Base-by-base conservation (phyloP, 2,113 vertebrate genomes). In the Nymphicus hollandicus region DNA sequence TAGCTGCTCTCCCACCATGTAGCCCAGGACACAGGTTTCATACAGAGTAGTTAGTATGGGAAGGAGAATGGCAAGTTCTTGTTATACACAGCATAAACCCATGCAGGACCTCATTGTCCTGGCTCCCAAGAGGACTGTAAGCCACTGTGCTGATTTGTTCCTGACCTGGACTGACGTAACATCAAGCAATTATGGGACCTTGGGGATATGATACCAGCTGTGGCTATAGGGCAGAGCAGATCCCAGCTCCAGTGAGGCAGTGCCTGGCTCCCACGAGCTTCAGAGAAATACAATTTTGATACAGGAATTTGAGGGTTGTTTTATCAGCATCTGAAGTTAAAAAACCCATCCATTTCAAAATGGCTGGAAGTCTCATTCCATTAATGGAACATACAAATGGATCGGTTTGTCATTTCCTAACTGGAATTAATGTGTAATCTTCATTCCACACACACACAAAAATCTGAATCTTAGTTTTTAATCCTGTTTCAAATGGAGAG, bases 361-460 rank as follows among this genome's bases (percentile, higher is more conserved):
- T 22, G 43, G 68, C 76, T 86, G 83, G 70, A 90, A 91, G 68
- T 52, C 81, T 79, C 33, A 31, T 77, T 91, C 55, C 86, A 76
- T 64, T 68, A 55, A 72, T 71, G 92, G 49, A 91, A 86, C 77
- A 63, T 81, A 52, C 88, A 93, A 91, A 91, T 81, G 47, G 91
- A 91, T 88, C 86, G 86, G 92, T 88, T 95, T 92, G 83, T 72
- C 65, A 95, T 91, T 95, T 95, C 39, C 70, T 16, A 92, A 27
- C 61, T 24, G 61, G 66, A 96, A 88, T 86, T 77, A 71, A 71
- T 93, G 69, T 69, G 80, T 52, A 90, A 86, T 86, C 91, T 91
- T 66, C 69, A 86, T 76, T 63, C 49, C 69, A 41, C 70, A 19
- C 23, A 35, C n/a, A 76, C 35, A 35, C 55, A 41, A 68, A 55